A percentile compares a stretch with the other conserved stretches of the same genome.
phyloP scores from a whole-genome alignment of 2,113 vertebrate species.

The Suncus etruscus region DNA sequence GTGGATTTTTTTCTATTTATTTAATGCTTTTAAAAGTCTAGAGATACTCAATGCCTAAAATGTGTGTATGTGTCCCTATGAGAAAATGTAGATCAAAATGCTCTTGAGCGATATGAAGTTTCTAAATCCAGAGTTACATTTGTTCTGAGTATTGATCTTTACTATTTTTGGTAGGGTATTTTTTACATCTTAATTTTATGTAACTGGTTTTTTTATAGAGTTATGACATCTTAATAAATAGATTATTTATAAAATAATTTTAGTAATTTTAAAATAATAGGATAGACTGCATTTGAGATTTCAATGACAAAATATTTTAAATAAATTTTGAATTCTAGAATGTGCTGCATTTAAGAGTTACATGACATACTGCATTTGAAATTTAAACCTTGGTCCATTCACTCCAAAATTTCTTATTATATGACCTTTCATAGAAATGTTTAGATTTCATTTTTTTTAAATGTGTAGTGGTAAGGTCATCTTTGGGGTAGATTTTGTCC shows the following conservation, averaged over 20 bases:
- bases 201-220: neutral
- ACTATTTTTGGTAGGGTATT: neutral
- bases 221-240: neutral
- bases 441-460: neutral
- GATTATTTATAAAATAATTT: neutral
- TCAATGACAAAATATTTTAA: neutral
- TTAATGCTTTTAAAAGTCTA: conserved; percentile 50
- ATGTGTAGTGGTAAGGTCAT: neutral
- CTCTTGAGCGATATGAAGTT: neutral
- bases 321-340: neutral
- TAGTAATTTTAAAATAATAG: neutral
- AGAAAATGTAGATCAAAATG: neutral
- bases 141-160: neutral
- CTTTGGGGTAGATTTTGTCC: neutral
- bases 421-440: neutral
- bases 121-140: neutral
- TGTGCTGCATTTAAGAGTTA: too few species aligned
- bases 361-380: neutral
- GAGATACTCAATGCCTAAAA: neutral
- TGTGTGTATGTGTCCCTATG: neutral
- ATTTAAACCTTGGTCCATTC: neutral
- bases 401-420: neutral
- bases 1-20: conserved; percentile 55
- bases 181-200: neutral
- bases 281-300: neutral